Base-by-base conservation (phyloP, 1,140 invertebrate genomes). In the Aphaenogaster floridana region DNA sequence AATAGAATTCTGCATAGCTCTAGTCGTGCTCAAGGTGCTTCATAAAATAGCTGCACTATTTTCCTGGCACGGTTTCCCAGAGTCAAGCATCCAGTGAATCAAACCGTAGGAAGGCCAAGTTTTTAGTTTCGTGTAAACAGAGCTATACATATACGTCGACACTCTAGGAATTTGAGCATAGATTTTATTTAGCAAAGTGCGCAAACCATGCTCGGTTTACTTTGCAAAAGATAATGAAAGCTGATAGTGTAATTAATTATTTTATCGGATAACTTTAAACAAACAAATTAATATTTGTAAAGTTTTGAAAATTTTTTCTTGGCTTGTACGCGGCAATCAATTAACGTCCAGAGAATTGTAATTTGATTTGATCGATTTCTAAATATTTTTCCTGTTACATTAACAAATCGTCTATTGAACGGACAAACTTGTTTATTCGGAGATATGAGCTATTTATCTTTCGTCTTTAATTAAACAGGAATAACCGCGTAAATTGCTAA, bases 31-130 rank as follows among this genome's bases (percentile, higher is more conserved):
- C 92, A 90, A 89, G 93, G 91, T 80, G 87, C 84, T 88, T 93
- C 92, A 91, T 93, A 90, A 94, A 93, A 94, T 92, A 93, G 91
- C 86, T 84, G 93, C 77, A 91, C 93, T 89, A 94, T 93, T 94
- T 94, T 92, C 81, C 90, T 94, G 93, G 92, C 94, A 94, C 94
- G 92, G 86, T 92, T 94, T 92, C 91, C 39, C 48, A 76, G 68
- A 79, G 87, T 88, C 86, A 88, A 83, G 63, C 84, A 39, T 92
- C 83, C 80, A 84, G 76, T 91, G 90, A 91, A 92, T 91, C 89
- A 87, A 92, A 92, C 63, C 61, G 80, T 50, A 61, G 81, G 90
- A 91, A 91, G 89, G 90, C 90, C 90, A 91, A 91, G 89, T 91
- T 91, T 91, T 91, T 91, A 81, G 83, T 61, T 78, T 83, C n/a